phyloP scores from a whole-genome alignment of 2,113 vertebrate genomes.

The Oreochromis tanganicae region DNA sequence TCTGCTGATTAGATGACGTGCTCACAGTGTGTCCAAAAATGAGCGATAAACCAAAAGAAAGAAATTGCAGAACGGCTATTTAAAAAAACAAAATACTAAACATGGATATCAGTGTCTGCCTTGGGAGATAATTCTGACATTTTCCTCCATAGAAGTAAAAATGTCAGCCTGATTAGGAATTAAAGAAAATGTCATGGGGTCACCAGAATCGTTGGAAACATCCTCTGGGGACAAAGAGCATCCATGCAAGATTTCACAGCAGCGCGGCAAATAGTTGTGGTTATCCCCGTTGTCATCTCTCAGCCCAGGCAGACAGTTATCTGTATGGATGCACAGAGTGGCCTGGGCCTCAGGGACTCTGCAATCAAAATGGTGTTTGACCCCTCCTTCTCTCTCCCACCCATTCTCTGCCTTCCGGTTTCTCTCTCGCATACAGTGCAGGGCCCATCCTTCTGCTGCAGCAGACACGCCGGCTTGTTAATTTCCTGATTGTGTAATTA shows the following conservation, averaged over 20 bases:
- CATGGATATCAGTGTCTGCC: background rate
- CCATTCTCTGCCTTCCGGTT: background rate
- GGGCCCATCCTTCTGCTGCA: slow-evolving; percentile 13
- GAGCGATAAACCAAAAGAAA: background rate
- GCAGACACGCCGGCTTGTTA: slow-evolving; percentile 59
- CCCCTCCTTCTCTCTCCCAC: background rate
- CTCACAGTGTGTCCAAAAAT: background rate
- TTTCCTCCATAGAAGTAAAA: background rate
- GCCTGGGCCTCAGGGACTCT: slow-evolving; percentile 24
- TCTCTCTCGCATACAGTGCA: background rate
- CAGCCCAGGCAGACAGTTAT: slow-evolving; percentile 42
- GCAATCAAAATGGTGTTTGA: background rate
- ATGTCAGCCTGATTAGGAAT: background rate
- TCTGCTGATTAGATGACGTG: background rate
- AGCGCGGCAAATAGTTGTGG: background rate
- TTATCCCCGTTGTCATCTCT: slow-evolving; percentile 37
- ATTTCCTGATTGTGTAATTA: slow-evolving; percentile 70
- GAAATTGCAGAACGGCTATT: background rate
- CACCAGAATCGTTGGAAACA: background rate
- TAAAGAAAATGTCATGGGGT: background rate
- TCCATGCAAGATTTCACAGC: background rate
- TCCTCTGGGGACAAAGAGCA: background rate
- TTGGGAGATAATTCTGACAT: background rate
- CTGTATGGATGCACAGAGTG: slow-evolving; percentile 15
- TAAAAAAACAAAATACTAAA: background rate